Percentiles rank a stretch among this genome's conserved stretches.
Evolutionary conservation across 2,888 invertebrate species (phyloP).

Genomic region (Petrolisthes manimaculis): DNA sequence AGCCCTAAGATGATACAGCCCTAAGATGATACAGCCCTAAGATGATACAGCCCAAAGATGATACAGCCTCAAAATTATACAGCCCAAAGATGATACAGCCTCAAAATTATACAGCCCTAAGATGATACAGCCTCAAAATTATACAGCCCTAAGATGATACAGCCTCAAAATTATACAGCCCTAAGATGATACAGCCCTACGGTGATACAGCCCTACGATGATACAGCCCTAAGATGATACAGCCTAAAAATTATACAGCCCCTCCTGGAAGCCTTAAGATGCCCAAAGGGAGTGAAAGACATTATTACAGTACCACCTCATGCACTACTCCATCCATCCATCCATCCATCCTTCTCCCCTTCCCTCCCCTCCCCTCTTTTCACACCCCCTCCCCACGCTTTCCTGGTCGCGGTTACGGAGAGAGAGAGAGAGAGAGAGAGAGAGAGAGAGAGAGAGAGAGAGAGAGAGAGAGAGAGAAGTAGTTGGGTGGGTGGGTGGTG

Average conservation of each 20-base stretch:
- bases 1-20: neutral
- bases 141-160: neutral
- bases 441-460: neutral
- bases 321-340: too few relatives aligned
- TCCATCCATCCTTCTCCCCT: neutral
- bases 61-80: neutral
- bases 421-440: neutral
- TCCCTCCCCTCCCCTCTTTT: neutral
- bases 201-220: neutral
- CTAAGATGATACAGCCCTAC: neutral
- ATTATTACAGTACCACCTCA: slow-evolving; percentile 15
- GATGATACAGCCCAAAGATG: neutral
- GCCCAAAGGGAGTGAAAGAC: slow-evolving; percentile 22
- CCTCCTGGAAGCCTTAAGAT: slow-evolving; percentile 19
- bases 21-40: neutral
- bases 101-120: neutral
- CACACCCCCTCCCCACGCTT: neutral
- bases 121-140: neutral
- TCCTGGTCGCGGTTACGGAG: neutral
- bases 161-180: neutral
- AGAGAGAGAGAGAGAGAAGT: neutral
- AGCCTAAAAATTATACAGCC: neutral
- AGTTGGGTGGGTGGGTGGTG: neutral
- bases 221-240: too few relatives aligned
- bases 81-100: neutral